Base-by-base conservation (phyloP, 64 coral and sea anemone species). In the Anthopleura sola region DNA sequence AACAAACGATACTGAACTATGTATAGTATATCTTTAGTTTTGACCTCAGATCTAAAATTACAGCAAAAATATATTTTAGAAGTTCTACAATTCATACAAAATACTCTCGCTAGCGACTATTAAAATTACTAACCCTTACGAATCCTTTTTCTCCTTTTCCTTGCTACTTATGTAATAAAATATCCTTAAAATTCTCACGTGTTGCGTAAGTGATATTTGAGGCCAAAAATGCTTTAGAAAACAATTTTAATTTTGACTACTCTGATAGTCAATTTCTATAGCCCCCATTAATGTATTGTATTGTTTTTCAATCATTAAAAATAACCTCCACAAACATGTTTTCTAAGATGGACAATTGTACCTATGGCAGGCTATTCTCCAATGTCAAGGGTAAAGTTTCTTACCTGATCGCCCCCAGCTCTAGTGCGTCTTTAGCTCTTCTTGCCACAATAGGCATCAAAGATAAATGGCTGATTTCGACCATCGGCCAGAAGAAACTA, bases 401-500 rank as follows among this genome's bases (percentile, higher is more conserved):
- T 24, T 87, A 96, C 94, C 94, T 90, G 29, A 96, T 96, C 33
- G 94, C 94, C 36, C 94, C 91, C 2, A 97, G 57, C 13, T 97
- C 94, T 24, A 97, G 37, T 8, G 84, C 87, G 39, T 97, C 94
- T 86, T 97, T 97, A 18, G 78, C 34, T 57, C 94, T 77, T 82
- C 85, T 92, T 19, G 90, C 94, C 34, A 97, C 90, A n/a, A 78
- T 79, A 6, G 94, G 94, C 78, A 97, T 97, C 0, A 97, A 78
- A 20, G 94, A 97, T 21, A 97, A 88, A 87, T 97, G 94, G 20
- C 94, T 97, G 15, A 97, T 97, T 83, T 97, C 94, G 21, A 97
- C 94, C 94, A 97, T 97, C 3, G 94, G 94, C 94, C 94, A 97
- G 32, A 82, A 88, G n/a, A 97, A 55, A 62, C 90, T 97, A 17